Evolutionary conservation across 2,888 invertebrate species (phyloP), one percentile per base, ranked within the genome.

Genomic region (Melitaea athalia): DNA sequence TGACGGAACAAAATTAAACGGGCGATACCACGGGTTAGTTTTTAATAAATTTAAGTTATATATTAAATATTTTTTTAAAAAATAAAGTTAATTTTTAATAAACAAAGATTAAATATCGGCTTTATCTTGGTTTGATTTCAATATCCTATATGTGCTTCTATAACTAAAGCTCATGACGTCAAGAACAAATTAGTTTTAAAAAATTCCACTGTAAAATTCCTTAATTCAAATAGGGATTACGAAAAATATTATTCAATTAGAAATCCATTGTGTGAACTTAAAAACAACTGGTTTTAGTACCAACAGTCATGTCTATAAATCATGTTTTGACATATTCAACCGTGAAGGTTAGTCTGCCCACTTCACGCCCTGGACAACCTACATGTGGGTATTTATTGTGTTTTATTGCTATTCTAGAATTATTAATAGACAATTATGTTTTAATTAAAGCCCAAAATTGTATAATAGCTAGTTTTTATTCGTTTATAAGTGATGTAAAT

Each of bases 301-400:
- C 47, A 49, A n/a, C 47, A n/a, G n/a, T n/a, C n/a, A 11, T 45
- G 45, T 2, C n/a, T 33, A 53, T 53, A 53, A 33, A 53, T 53
- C 33, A 53, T 31, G 53, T 33, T 52, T 52, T 60, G 65, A 15
- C 42, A 52, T 60, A 43, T 50, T 65, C 43, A 33, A 53, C 33
- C 53, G 7, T 42, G 43, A 17, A 59, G 43, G 50, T 31, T 15
- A 43, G 7, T 17, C 45, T 45, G 10, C 65, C 65, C 42, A 65
- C 65, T 31, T 15, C 17, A n/a, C 24, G 49, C 47, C 50, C 52
- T 50, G 52, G 52, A 52, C 65, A 47, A 52, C 42, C 52, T 33
- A 60, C 53, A 24, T 24, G 5, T 33, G n/a, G 33, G 14, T 33
- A 33, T 24, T 52, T 31, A 50, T 50, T 50, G 15, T 50, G 8